These are phyloP conservation scores for Erebia aethiops DNA, from an alignment of 2,888 invertebrate genomes.

Conservation along the genomic window DNA sequence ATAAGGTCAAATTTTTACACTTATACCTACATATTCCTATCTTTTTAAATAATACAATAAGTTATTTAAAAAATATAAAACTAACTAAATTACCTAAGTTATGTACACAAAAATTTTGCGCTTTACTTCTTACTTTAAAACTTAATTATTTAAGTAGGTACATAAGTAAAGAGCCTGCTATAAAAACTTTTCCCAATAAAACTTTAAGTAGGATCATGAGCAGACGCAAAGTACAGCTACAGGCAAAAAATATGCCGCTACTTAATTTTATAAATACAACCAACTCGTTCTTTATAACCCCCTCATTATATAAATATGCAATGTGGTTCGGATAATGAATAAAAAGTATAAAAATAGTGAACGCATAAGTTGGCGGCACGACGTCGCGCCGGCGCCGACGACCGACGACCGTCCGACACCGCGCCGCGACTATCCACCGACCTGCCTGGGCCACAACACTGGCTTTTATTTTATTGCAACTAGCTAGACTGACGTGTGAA, in stretches of 20 bases:
- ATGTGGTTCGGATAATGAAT: constrained; percentile 16
- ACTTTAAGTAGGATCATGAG: too few species aligned
- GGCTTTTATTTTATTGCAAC: not conserved
- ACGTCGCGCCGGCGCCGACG: constrained; percentile 18
- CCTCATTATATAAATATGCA: constrained; percentile 10
- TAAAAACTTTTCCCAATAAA: too few species aligned
- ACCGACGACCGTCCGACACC: constrained; percentile 11
- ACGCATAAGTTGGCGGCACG: constrained; percentile 13
- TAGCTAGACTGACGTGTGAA: too few species aligned
- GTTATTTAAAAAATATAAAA: too few species aligned
- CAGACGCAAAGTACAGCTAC: not conserved
- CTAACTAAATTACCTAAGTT: too few species aligned
- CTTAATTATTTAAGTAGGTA: too few species aligned
- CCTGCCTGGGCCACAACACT: not conserved
- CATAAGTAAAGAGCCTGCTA: too few species aligned
- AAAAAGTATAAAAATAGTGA: constrained; percentile 25
- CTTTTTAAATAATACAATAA: too few species aligned
- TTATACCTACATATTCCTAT: too few species aligned
- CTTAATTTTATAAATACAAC: not conserved
- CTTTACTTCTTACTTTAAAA: too few species aligned
- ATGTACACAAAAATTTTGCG: too few species aligned
- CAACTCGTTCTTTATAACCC: not conserved
- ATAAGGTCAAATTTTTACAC: too few species aligned
- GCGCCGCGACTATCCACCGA: constrained; percentile 9
- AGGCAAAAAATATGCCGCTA: not conserved